These are phyloP conservation scores for Catharus bicknelli DNA, from an alignment of 2,113 vertebrate genomes.

Conservation along the genomic window DNA sequence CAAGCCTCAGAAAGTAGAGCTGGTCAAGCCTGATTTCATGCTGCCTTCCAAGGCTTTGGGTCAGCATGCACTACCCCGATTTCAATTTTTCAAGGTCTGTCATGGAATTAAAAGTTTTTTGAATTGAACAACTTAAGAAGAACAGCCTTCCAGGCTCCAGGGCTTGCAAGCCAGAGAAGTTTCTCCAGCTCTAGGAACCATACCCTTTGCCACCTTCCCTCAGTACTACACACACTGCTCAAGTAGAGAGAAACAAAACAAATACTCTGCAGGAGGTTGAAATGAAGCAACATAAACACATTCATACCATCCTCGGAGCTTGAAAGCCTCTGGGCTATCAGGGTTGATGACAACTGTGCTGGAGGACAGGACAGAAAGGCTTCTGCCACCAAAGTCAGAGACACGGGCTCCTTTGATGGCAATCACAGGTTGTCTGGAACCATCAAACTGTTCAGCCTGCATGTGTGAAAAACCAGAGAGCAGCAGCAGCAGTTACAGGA, in stretches of 20 bases:
- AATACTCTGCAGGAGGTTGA: background rate
- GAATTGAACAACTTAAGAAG: constrained; percentile 47
- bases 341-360: constrained; percentile 94
- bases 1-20: background rate
- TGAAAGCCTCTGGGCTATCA: constrained; percentile 93
- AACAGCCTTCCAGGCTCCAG: constrained; percentile 29
- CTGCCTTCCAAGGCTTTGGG: constrained; percentile 41
- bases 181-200: background rate
- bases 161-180: constrained; percentile 1
- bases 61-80: constrained; percentile 4
- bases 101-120: constrained; percentile 52
- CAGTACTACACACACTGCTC: background rate
- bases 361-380: constrained; percentile 88
- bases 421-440: constrained; percentile 88
- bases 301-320: constrained; percentile 93
- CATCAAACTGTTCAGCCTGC: constrained; percentile 94
- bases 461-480: constrained; percentile 35
- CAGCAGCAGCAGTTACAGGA: background rate
- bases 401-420: constrained; percentile 93
- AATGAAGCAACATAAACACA: constrained; percentile 1
- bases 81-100: constrained; percentile 43
- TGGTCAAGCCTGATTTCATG: constrained; percentile 22
- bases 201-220: background rate
- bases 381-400: constrained; percentile 95
- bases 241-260: background rate